Evolutionary conservation across 2,888 invertebrate genomes (phyloP).

Genomic region (Drosophila atripex): DNA sequence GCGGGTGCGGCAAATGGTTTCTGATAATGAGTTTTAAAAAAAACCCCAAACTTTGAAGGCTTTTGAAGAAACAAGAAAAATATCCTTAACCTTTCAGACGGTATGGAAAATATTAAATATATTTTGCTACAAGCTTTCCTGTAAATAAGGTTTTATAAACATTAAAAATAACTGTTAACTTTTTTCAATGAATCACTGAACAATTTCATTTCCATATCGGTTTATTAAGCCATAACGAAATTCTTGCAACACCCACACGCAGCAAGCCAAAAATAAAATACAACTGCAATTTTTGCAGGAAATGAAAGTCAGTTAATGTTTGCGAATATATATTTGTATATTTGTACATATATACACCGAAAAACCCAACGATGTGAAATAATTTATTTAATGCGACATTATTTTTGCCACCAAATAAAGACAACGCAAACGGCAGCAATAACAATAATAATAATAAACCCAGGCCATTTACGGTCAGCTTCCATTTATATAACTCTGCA

Average conservation of each 20-base stretch:
- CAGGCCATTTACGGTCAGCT: constrained; percentile 61
- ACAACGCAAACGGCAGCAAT: constrained; percentile 57
- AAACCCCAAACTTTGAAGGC: constrained; percentile 15
- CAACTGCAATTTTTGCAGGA: constrained; percentile 50
- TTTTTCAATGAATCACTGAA: constrained; percentile 27
- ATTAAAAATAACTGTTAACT: background rate
- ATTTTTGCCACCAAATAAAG: constrained; percentile 68
- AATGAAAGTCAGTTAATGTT: constrained; percentile 64
- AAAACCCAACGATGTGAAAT: constrained; percentile 49
- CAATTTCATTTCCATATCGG: constrained; percentile 33
- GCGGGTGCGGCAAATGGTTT: constrained; percentile 37
- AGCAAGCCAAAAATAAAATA: constrained; percentile 11
- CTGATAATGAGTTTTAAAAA: constrained; percentile 16
- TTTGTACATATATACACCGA: constrained; percentile 11
- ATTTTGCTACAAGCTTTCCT: background rate
- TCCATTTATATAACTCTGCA: constrained; percentile 44
- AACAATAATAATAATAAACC: constrained; percentile 54
- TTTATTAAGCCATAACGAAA: constrained; percentile 41
- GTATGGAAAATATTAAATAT: background rate
- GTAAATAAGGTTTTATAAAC: background rate
- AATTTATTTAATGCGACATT: constrained; percentile 72
- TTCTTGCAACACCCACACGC: constrained; percentile 59
- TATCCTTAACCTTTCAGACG: constrained; percentile 30
- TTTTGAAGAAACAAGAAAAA: constrained; percentile 11
- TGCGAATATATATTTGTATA: constrained; percentile 4